Base-by-base conservation (phyloP, 2,113 vertebrate genomes). In the Proterorhinus semilunaris region DNA sequence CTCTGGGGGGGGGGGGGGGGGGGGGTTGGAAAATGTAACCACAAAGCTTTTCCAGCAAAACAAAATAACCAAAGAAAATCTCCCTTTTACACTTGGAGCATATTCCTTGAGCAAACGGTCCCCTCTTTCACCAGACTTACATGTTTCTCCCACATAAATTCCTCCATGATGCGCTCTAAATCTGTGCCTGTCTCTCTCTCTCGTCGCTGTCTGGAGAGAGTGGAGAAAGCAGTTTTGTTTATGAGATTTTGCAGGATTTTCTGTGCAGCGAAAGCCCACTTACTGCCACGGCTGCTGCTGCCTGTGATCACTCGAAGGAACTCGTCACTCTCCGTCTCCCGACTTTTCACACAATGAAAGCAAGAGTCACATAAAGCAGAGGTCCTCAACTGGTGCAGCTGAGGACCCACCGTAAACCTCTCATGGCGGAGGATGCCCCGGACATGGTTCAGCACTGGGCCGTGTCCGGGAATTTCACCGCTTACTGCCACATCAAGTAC, bases 141-240 rank as follows among this genome's bases (percentile, higher is more conserved):
- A 65, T 70, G 52, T 77, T 70, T 72, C 75, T 80, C 74, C 53
- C 64, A 80, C 72, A 75, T 74, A 67, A 45, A 66, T 65, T 68
- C 68, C 53, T 51, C 45, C 46, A 47, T 68, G 54, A 81, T 81
- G 11, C 63, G 16, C 7, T 79, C 65, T 70, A 63, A 78, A 66
- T 71, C 64, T 47, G 50, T 48, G 47, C 45, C 68, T 73, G 63
- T 74, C 66, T 73, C 68, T 74, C 44, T 42, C 68, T 54, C 64
- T 64, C 62, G 9, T 46, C 44, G 4, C 27, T 1, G 27, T 36
- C 51, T 55, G 43, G 49, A 10, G 6, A 49, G 46, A 46, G 21
- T 6, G 17, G 8, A 59, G 65, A 50, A 61, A 6, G 46, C 61
- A 21, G 66, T 48, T 47, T 71, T 75, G 71, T 71, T 74, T 71